Evolutionary conservation across 2,113 vertebrate genomes (phyloP).

Genomic region (Opisthocomus hoazin): DNA sequence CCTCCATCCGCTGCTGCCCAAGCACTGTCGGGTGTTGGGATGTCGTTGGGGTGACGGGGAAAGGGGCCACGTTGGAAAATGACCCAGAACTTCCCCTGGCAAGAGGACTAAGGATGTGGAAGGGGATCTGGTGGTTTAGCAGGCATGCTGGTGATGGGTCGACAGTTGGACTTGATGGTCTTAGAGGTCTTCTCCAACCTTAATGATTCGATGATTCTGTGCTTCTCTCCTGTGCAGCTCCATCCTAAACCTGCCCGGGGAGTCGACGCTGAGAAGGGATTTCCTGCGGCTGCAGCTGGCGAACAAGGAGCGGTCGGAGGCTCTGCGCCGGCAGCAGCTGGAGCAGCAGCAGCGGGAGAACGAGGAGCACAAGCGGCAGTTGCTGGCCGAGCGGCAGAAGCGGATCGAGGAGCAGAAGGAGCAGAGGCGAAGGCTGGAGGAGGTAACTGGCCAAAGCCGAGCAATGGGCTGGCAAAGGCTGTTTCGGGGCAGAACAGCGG

Average conservation of each 20-base stretch:
- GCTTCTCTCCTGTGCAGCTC: constrained; percentile 72
- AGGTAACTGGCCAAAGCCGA: constrained; percentile 70
- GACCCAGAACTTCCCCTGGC: fast-evolving
- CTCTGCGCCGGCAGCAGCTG: constrained; percentile 92
- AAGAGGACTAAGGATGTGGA: neutral
- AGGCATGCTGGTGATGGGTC: too few relatives aligned
- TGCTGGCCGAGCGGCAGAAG: constrained; percentile 95
- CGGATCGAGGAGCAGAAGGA: constrained; percentile 98
- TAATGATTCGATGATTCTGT: too few relatives aligned
- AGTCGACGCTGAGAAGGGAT: constrained; percentile 92
- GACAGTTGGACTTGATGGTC: too few relatives aligned
- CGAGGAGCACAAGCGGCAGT: constrained; percentile 94
- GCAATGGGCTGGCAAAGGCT: neutral
- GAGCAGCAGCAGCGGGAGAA: constrained; percentile 96
- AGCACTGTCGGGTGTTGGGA: fast-evolving
- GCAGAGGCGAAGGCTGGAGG: constrained; percentile 91
- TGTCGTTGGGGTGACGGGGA: neutral
- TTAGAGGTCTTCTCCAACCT: too few relatives aligned
- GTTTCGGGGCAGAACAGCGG: fast-evolving
- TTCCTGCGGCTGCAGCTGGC: constrained; percentile 95
- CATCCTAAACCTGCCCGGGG: constrained; percentile 94
- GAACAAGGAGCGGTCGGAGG: constrained; percentile 96
- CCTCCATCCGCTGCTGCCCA: neutral
- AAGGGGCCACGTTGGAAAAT: neutral
- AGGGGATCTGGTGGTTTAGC: too few relatives aligned